phyloP scores from a whole-genome alignment of 2,113 vertebrate genomes.

The Hippocampus comes region DNA sequence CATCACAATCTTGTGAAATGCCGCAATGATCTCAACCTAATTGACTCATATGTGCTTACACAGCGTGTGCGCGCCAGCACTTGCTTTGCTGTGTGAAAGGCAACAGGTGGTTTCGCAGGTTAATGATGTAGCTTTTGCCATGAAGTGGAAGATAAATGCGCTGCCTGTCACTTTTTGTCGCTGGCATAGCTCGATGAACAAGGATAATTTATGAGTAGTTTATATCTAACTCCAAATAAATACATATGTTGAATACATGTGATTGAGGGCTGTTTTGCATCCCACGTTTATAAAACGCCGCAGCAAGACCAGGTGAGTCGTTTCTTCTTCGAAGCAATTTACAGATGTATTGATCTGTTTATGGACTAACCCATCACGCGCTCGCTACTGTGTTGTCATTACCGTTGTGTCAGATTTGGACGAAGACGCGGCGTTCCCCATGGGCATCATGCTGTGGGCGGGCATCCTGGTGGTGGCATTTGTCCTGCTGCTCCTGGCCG shows the following conservation, averaged over 20 bases:
- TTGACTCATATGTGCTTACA: neutral
- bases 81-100: neutral
- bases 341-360: constrained; percentile 11
- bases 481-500: constrained; percentile 85
- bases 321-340: constrained; percentile 33
- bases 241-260: constrained; percentile 50
- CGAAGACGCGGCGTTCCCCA: constrained; percentile 79
- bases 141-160: neutral
- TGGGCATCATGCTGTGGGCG: constrained; percentile 81
- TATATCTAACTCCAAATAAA: constrained; percentile 65
- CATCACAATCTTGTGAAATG: neutral
- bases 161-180: neutral
- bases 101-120: neutral
- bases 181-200: neutral
- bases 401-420: constrained; percentile 62
- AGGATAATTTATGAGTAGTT: neutral
- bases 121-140: neutral
- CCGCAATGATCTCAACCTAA: neutral
- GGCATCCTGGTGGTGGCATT: constrained; percentile 92
- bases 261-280: neutral
- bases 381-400: neutral
- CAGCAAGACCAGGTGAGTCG: constrained; percentile 56
- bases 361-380: neutral
- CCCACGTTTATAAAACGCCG: neutral
- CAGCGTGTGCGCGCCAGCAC: too few species aligned